Base-by-base conservation (phyloP, 2,797 vertebrate species). In the Scolopax rusticola region DNA sequence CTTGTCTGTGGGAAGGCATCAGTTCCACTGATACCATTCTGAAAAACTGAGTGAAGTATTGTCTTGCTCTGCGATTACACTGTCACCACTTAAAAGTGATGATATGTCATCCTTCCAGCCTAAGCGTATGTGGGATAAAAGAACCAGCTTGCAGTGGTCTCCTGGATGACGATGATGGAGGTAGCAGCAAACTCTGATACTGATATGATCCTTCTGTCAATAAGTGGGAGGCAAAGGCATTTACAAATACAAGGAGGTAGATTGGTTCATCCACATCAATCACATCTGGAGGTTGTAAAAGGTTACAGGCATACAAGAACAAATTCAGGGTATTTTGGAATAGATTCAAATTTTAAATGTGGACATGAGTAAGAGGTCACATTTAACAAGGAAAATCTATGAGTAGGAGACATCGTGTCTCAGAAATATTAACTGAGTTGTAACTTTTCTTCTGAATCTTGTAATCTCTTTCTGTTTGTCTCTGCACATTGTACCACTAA, bases 391-490 rank as follows among this genome's bases (percentile, higher is more conserved):
- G 19, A 64, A 76, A 53, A 65, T 79, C 36, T 73, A 0, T 21
- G 51, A 69, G 13, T 65, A 51, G 40, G 33, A 79, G 36, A 64
- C 7, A 48, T 59, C 8, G 8, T 33, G 15, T 78, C 48, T 89
- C 6, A 33, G 32, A 64, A 7, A 12, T 8, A 17, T 2, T 87
- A 69, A n/a, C 8, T 78, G 73, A 67, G 32, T 63, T 63, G 10
- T 27, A 89, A 33, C 45, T 89, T 65, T 47, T 82, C 9, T 21
- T 76, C 19, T 83, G 40, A 78, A 43, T 87, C 61, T 67, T 89
- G 8, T 43, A 45, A 63, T 67, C 0, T 1, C 9, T 54, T 56
- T 43, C 1, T 21, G 13, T 16, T 27, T n/a, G 28, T 15, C 5
- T 78, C 40, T 87, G 30, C 38, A 36, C 0, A 1, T n/a, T 60